phyloP scores from a whole-genome alignment of 2,888 invertebrate species.

The Malacosoma neustria region DNA sequence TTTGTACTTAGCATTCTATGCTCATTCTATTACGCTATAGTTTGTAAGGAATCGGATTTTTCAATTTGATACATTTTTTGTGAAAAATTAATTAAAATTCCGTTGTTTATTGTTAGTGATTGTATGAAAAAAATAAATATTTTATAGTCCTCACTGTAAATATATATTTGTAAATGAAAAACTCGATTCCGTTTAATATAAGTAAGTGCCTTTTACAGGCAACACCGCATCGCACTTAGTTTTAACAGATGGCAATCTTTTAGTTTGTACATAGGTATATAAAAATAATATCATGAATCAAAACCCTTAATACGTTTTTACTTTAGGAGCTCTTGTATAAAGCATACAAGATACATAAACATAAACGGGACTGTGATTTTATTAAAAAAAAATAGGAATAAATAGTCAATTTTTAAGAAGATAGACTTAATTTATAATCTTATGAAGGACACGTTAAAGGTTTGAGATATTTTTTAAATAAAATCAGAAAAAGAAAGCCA shows the following conservation, averaged over 20 bases:
- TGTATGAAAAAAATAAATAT: slow-evolving; percentile 2
- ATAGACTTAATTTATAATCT: too few relatives aligned
- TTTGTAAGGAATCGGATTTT: slow-evolving; percentile 62
- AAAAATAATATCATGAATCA: too few relatives aligned
- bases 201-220: slow-evolving; percentile 47
- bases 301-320: too few relatives aligned
- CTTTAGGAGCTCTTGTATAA: too few relatives aligned
- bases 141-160: slow-evolving; percentile 5
- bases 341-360: too few relatives aligned
- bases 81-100: slow-evolving; percentile 9
- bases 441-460: too few relatives aligned
- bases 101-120: slow-evolving; percentile 6
- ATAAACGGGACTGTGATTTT: too few relatives aligned
- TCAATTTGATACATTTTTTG: slow-evolving; percentile 23
- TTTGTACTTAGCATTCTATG: slow-evolving; percentile 72
- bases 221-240: slow-evolving; percentile 64
- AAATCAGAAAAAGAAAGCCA: not conserved
- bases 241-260: slow-evolving; percentile 14
- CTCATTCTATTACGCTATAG: slow-evolving; percentile 66
- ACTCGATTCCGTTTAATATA: slow-evolving; percentile 45
- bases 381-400: too few relatives aligned
- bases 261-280: not conserved
- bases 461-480: too few relatives aligned
- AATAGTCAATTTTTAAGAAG: too few relatives aligned
- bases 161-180: slow-evolving; percentile 25